These are phyloP conservation scores for Caenorhabditis zanzibari DNA, from an alignment of 2,888 invertebrate genomes.

Conservation along the genomic window DNA sequence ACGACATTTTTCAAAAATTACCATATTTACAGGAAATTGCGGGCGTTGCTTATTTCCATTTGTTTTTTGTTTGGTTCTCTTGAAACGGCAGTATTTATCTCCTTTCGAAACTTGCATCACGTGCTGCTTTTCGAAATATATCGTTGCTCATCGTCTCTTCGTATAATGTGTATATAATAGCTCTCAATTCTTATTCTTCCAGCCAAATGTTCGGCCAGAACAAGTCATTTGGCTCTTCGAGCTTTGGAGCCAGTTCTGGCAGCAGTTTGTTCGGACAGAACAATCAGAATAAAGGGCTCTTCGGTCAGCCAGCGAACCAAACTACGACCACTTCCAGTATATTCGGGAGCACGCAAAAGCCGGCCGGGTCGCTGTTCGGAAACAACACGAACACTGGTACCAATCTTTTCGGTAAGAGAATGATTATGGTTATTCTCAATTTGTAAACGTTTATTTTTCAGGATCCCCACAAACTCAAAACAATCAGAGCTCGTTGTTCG, in stretches of 20 bases:
- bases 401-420: constrained; percentile 47
- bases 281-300: constrained; percentile 4
- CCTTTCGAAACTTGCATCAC: constrained; percentile 2
- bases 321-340: constrained; percentile 13
- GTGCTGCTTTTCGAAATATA: background rate
- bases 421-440: background rate
- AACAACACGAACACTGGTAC: constrained; percentile 29
- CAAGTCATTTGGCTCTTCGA: constrained; percentile 63
- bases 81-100: background rate
- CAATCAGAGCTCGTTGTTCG: constrained; percentile 60
- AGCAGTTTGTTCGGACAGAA: constrained; percentile 51
- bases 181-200: background rate
- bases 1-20: too few species aligned
- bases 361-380: constrained; percentile 63
- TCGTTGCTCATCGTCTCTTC: background rate
- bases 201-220: constrained; percentile 65
- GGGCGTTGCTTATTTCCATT: too few species aligned
- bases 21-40: too few species aligned
- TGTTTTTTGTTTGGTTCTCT: too few species aligned
- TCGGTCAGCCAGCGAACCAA: background rate
- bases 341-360: constrained; percentile 56
- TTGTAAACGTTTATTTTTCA: constrained; percentile 1
- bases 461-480: constrained; percentile 60
- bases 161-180: too few species aligned
- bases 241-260: constrained; percentile 47